Evolutionary conservation across 2,113 vertebrate species (phyloP).

Genomic region (Anser cygnoides): DNA sequence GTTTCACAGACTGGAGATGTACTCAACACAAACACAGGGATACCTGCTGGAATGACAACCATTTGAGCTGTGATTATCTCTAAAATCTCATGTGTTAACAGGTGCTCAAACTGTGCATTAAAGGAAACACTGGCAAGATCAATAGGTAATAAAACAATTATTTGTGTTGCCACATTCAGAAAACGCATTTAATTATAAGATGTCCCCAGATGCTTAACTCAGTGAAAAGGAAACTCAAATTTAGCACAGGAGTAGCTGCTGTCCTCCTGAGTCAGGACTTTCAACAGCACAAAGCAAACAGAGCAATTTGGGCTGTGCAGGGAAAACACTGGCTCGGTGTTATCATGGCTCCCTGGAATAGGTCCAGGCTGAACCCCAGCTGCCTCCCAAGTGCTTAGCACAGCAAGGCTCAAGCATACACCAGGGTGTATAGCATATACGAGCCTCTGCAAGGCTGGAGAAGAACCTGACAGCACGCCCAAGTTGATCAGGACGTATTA

Average conservation of each 20-base stretch:
- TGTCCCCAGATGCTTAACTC: background rate
- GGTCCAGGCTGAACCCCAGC: background rate
- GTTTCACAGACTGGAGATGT: background rate
- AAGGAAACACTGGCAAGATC: background rate
- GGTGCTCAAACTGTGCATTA: background rate
- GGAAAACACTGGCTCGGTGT: background rate
- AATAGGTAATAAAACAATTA: background rate
- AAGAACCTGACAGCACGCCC: background rate
- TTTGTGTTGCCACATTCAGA: background rate
- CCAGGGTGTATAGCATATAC: too few species aligned
- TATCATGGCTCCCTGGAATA: background rate
- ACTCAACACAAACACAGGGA: background rate
- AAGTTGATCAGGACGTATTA: background rate
- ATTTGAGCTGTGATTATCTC: background rate
- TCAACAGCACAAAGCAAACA: background rate
- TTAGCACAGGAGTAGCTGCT: background rate
- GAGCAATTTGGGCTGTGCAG: background rate
- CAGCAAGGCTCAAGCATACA: background rate
- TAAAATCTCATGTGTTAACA: rapidly evolving
- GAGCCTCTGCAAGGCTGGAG: background rate
- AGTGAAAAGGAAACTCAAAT: background rate
- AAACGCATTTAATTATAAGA: background rate
- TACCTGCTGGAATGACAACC: background rate
- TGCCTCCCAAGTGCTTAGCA: background rate
- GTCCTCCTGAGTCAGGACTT: background rate